phyloP scores from a whole-genome alignment of 2,888 invertebrate species.

The Campopleginae sp. region DNA sequence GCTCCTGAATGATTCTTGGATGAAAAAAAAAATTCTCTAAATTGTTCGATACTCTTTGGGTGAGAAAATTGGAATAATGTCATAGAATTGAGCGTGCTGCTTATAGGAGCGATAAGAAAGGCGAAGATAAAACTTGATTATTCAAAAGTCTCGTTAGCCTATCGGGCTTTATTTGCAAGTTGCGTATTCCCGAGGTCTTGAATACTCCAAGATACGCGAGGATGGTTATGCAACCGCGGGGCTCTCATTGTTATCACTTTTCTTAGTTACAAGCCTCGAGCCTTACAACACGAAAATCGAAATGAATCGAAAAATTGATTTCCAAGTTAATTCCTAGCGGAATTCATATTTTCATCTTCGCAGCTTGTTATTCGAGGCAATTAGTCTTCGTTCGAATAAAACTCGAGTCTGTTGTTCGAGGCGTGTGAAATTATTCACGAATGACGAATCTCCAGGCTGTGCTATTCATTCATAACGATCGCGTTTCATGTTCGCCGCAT shows the following conservation, averaged over 20 bases:
- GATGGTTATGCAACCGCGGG: constrained; percentile 60
- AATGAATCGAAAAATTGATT: neutral
- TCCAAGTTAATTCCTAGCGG: too few species aligned
- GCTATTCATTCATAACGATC: neutral
- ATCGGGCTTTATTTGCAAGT: constrained; percentile 48
- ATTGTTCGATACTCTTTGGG: neutral
- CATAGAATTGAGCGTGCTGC: neutral
- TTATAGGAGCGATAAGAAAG: neutral
- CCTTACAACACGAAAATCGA: neutral
- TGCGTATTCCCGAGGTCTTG: constrained; percentile 10
- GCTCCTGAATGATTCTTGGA: neutral
- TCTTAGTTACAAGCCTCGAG: neutral
- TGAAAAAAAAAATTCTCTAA: neutral
- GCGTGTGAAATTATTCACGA: constrained; percentile 26
- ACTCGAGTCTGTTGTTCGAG: neutral
- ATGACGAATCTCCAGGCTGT: constrained; percentile 9
- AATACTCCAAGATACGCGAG: constrained; percentile 45
- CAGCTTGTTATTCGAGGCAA: neutral
- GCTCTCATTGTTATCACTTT: constrained; percentile 39
- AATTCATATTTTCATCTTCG: neutral
- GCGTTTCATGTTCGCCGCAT: constrained; percentile 48
- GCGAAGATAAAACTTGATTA: constrained; percentile 48
- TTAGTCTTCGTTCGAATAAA: neutral
- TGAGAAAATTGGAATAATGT: neutral
- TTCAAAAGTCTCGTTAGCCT: constrained; percentile 49